Percentiles rank a stretch among this genome's conserved stretches.
Evolutionary conservation across 2,888 invertebrate genomes (phyloP).

Genomic region (Syrista parreyssii): DNA sequence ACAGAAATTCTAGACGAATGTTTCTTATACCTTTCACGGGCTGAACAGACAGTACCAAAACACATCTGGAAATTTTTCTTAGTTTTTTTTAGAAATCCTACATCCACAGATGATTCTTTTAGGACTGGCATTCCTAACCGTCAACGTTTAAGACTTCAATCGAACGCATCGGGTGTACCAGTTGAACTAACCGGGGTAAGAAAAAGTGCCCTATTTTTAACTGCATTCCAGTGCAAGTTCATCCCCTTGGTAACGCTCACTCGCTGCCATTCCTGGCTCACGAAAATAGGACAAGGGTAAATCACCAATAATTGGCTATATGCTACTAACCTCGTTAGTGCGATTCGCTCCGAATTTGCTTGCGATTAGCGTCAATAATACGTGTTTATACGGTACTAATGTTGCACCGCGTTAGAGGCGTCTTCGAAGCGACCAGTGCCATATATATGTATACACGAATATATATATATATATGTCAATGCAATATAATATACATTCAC

Average conservation of each 20-base stretch:
- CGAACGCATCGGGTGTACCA: background rate
- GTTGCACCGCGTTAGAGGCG: background rate
- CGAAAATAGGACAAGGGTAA: slow-evolving; percentile 40
- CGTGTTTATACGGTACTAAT: slow-evolving; percentile 11
- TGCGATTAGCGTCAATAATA: slow-evolving; percentile 34
- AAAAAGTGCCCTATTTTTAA: background rate
- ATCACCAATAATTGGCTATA: background rate
- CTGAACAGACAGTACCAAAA: background rate
- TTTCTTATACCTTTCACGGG: background rate
- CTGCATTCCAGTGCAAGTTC: background rate
- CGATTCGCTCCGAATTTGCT: slow-evolving; percentile 39
- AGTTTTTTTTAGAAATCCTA: background rate
- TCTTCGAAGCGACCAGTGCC: background rate
- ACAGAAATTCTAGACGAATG: background rate
- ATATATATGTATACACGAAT: too few relatives aligned
- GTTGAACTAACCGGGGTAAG: background rate
- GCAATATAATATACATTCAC: background rate
- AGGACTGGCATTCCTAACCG: background rate
- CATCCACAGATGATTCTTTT: background rate
- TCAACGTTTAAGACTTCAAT: background rate
- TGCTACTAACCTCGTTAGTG: slow-evolving; percentile 46
- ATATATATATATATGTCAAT: background rate
- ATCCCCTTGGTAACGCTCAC: background rate
- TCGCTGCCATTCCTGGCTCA: slow-evolving; percentile 19
- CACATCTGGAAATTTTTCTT: background rate